Conservation (phyloP, 2,888 invertebrate genomes). For the Ochropleura plecta region DNA sequence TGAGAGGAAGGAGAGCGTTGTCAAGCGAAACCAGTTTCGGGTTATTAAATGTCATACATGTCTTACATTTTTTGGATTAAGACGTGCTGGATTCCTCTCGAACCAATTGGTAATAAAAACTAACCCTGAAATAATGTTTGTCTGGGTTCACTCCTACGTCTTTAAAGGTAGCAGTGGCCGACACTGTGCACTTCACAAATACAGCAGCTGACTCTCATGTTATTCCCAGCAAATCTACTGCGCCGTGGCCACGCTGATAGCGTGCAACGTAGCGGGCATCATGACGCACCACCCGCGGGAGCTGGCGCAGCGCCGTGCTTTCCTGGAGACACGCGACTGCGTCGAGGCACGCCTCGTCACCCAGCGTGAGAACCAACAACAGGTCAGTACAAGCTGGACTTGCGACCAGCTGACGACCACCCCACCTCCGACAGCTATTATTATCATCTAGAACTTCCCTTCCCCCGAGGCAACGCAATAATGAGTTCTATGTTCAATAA, state of each 20-base stretch:
- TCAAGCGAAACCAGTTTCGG: neutral
- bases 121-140: neutral
- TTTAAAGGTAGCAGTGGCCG: neutral
- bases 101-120: neutral
- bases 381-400: slow-evolving; percentile 90
- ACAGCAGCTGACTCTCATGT: slow-evolving; percentile 17
- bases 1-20: neutral
- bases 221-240: slow-evolving; percentile 91
- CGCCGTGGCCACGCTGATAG: slow-evolving; percentile 93
- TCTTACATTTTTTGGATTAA: neutral
- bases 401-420: too few species aligned
- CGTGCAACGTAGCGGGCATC: slow-evolving; percentile 96
- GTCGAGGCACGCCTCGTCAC: slow-evolving; percentile 97
- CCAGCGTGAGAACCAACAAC: slow-evolving; percentile 98
- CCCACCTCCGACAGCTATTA: too few species aligned
- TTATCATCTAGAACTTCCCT: neutral
- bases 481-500: neutral
- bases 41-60: neutral
- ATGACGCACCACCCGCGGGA: slow-evolving; percentile 98
- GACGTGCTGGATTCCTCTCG: neutral
- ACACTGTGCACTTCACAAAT: neutral
- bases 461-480: neutral
- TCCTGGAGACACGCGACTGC: slow-evolving; percentile 98
- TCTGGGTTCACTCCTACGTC: neutral
- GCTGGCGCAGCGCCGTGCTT: slow-evolving; percentile 97